Evolutionary conservation across 1,140 invertebrate genomes (phyloP).

Genomic region (Aporrectodea caliginosa): DNA sequence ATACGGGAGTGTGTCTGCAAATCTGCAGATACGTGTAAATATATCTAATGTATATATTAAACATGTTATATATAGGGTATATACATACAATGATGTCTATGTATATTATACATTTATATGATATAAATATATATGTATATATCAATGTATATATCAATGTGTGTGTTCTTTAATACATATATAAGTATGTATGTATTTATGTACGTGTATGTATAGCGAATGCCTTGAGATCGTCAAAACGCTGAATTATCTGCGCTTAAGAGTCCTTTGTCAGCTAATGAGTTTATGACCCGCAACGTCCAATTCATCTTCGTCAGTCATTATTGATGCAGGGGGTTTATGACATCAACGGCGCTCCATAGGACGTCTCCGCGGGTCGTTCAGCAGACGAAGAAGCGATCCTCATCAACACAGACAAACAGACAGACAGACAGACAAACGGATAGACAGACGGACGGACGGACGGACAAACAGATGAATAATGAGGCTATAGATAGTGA

Average conservation of each 20-base stretch:
- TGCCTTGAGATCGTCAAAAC: background rate
- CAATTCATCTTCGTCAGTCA: no score
- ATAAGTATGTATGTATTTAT: background rate
- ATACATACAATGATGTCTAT: background rate
- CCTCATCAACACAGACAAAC: no score
- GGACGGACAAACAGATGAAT: background rate
- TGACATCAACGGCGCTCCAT: background rate
- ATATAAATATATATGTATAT: background rate
- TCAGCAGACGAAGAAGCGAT: no score
- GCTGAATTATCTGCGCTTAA: background rate
- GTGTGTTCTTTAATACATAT: background rate
- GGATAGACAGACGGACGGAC: background rate
- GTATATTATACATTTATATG: background rate
- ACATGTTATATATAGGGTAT: background rate
- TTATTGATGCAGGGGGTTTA: background rate
- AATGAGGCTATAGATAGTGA: no score
- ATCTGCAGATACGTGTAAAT: no score
- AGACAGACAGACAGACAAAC: slow-evolving; percentile 1
- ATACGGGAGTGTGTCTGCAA: no score
- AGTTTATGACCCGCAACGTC: background rate
- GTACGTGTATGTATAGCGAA: background rate
- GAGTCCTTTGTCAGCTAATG: background rate
- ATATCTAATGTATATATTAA: no score
- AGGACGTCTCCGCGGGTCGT: no score
- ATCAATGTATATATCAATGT: background rate